Base-by-base conservation (phyloP, 2,888 invertebrate genomes). In the Tholera decimalis region DNA sequence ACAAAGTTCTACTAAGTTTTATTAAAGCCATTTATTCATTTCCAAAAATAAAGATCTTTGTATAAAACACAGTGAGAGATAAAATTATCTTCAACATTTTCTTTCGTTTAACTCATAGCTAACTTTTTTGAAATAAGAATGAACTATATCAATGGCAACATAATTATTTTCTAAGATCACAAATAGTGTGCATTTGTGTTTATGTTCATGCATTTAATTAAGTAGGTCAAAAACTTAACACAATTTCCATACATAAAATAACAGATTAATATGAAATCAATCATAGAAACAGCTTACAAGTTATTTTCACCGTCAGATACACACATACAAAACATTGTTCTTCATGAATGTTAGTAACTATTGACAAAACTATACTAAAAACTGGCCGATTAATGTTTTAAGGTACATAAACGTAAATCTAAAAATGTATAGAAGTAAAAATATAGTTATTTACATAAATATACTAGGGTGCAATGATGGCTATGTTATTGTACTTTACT, bases 371-470 rank as follows among this genome's bases (percentile, higher is more conserved):
- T 51, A 51, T 26, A 28, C 24, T 54, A 66, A 59, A 71, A 74
- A 78, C 57, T 65, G 66, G 66, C 50, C 66, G 15, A 56, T 54
- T 61, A 61, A n/a, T n/a, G n/a, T 22, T 57, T 20, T 53, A 73
- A 54, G 46, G 54, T 64, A 57, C 47, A 64, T 62, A 68, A 67
- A 59, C 8, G 22, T 43, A 46, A 22, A 30, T 57, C 41, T 43
- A 60, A 67, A 69, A 69, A 7, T 57, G 30, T 73, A 66, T 49
- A 68, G 3, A 65, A 43, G 39, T 77, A 72, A 66, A 81, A 83
- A 79, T 82, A 63, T 64, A 44, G 49, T 58, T 83, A 83, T 82
- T 79, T 80, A 79, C 81, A 83, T 65, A 70, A 71, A 82, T 81
- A 76, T 77, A 82, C 80, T 82, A 70, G 54, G 53, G 65, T 67